Evolutionary conservation across 2,888 invertebrate species (phyloP).

Genomic region (Rotaria macrura): DNA sequence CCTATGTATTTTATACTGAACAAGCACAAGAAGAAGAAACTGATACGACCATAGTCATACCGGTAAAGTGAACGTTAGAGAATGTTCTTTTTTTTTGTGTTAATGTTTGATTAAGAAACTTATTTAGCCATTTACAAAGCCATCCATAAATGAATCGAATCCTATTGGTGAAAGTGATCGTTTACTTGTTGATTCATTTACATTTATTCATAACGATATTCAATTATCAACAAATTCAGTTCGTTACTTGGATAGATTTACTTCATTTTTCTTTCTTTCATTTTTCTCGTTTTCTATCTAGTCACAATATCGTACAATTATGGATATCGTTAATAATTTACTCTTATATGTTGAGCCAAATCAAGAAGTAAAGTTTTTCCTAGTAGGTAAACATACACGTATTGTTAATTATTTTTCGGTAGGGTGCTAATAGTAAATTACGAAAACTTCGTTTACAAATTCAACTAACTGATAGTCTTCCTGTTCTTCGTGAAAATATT

Average conservation of each 20-base stretch:
- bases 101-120: too few species aligned
- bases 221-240: constrained; percentile 94
- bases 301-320: constrained; percentile 78
- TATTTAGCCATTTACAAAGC: constrained; percentile 8
- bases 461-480: neutral
- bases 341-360: constrained; percentile 89
- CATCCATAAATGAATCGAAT: neutral
- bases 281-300: constrained; percentile 36
- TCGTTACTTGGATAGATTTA: constrained; percentile 36
- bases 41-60: neutral
- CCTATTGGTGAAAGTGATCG: neutral
- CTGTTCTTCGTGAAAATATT: neutral
- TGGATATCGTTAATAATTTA: constrained; percentile 93
- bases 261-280: neutral
- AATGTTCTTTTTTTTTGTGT: too few species aligned
- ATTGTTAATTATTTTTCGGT: neutral
- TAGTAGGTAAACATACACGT: neutral
- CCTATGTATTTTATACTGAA: constrained; percentile 12
- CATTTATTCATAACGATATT: constrained; percentile 91
- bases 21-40: constrained; percentile 21
- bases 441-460: neutral
- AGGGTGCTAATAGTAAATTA: neutral
- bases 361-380: constrained; percentile 56
- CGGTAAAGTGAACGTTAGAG: too few species aligned
- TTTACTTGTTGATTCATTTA: constrained; percentile 80